A percentile compares a stretch with the other conserved stretches of the same genome.
Evolutionary conservation across 2,113 vertebrate genomes (phyloP).

Genomic region (Spermophilus dauricus): DNA sequence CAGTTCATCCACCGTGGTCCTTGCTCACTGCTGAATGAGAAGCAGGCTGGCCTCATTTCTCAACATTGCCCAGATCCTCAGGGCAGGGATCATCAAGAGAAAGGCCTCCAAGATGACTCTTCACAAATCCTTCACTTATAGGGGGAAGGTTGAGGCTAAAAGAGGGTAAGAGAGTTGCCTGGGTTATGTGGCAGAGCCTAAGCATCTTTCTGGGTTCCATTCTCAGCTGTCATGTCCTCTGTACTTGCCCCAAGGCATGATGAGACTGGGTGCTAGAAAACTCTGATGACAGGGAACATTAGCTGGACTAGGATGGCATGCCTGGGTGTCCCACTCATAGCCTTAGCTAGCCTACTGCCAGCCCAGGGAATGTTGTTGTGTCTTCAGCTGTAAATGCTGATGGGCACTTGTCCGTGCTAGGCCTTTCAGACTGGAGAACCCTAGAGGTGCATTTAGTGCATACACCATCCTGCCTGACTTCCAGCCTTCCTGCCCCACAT

Average conservation of each 20-base stretch:
- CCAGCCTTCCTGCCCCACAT: neutral
- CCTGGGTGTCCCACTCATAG: neutral
- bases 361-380: neutral
- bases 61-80: neutral
- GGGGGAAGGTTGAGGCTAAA: neutral
- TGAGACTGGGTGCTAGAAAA: neutral
- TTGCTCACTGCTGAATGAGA: neutral
- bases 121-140: neutral
- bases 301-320: neutral
- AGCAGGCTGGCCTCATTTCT: neutral
- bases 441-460: neutral
- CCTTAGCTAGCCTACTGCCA: neutral
- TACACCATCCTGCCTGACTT: neutral
- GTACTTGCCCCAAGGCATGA: neutral
- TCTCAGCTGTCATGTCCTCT: neutral
- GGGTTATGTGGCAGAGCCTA: neutral
- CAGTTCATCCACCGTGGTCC: neutral
- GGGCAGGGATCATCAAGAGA: neutral
- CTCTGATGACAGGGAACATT: neutral
- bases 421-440: neutral
- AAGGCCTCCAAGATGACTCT: neutral
- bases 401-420: neutral
- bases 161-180: neutral
- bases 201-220: neutral
- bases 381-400: neutral